These are phyloP conservation scores for Falco berigora DNA, from an alignment of 2,797 vertebrate genomes.

Conservation along the genomic window DNA sequence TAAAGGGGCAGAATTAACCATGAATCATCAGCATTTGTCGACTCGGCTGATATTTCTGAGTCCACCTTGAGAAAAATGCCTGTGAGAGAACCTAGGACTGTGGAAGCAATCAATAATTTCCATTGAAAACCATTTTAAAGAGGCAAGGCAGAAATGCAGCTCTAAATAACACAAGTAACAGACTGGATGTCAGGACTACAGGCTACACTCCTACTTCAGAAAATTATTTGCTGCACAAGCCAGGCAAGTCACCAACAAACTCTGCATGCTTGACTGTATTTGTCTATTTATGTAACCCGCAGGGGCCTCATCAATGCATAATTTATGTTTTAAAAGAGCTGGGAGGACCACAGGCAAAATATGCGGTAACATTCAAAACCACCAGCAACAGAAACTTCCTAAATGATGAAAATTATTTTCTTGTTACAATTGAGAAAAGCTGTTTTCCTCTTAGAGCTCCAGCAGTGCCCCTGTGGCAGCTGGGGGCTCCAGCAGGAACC, in stretches of 20 bases:
- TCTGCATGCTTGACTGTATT: conserved; percentile 25
- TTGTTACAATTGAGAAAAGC: neutral
- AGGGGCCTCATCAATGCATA: neutral
- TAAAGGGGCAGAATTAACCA: conserved; percentile 9
- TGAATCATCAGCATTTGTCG: conserved; percentile 37
- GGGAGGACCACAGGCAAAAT: neutral
- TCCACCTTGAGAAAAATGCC: conserved; percentile 37
- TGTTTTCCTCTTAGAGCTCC: neutral
- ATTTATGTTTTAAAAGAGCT: neutral
- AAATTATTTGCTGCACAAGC: conserved; percentile 22
- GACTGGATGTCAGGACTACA: neutral
- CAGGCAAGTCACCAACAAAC: neutral
- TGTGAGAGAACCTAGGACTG: neutral
- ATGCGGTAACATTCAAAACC: neutral
- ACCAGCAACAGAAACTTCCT: neutral
- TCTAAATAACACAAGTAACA: conserved; percentile 35
- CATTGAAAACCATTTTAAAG: conserved; percentile 18
- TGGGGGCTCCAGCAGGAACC: neutral
- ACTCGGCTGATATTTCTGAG: conserved; percentile 10
- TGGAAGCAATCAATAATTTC: conserved; percentile 37
- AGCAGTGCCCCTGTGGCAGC: neutral
- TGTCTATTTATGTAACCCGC: neutral
- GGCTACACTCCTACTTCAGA: neutral
- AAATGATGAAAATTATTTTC: neutral
- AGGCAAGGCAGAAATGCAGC: neutral